Evolutionary conservation across 2,888 invertebrate species (phyloP).

Genomic region (Drepanosiphum platanoidis): DNA sequence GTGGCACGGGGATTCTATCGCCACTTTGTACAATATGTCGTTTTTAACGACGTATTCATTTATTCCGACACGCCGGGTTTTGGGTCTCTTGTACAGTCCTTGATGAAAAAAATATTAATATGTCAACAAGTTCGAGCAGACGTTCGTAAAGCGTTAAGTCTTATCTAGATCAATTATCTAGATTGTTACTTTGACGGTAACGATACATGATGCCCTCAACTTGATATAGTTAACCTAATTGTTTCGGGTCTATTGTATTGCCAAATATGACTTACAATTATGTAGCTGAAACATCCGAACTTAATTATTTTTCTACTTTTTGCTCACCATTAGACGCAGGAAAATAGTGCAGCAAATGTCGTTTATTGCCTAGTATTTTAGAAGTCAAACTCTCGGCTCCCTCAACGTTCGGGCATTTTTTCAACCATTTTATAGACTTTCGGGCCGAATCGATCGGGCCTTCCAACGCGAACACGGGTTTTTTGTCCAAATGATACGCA

Average conservation of each 20-base stretch:
- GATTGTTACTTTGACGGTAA: too few relatives aligned
- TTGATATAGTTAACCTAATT: too few relatives aligned
- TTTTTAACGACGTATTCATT: slow-evolving; percentile 87
- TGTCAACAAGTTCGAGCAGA: too few relatives aligned
- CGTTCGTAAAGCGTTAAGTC: too few relatives aligned
- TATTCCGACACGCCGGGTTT: slow-evolving; percentile 90
- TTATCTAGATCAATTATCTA: too few relatives aligned
- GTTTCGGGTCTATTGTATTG: too few relatives aligned
- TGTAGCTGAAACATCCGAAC: too few relatives aligned
- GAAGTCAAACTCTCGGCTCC: neutral
- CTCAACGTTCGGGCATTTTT: slow-evolving; percentile 80
- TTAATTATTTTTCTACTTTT: too few relatives aligned
- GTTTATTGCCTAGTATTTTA: too few relatives aligned
- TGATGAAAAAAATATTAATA: too few relatives aligned
- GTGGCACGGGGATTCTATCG: slow-evolving; percentile 93
- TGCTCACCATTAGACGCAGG: slow-evolving; percentile 91
- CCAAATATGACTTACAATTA: too few relatives aligned
- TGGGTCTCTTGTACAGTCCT: slow-evolving; percentile 93
- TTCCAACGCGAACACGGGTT: slow-evolving; percentile 90
- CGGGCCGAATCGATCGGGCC: slow-evolving; percentile 90
- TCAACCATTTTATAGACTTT: slow-evolving; percentile 88
- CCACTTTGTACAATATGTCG: slow-evolving; percentile 90
- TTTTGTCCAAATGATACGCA: slow-evolving; percentile 80
- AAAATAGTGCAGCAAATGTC: slow-evolving; percentile 93
- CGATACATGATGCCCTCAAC: too few relatives aligned